Evolutionary conservation across 2,113 vertebrate species (phyloP).

Genomic region (Alethe castanea): DNA sequence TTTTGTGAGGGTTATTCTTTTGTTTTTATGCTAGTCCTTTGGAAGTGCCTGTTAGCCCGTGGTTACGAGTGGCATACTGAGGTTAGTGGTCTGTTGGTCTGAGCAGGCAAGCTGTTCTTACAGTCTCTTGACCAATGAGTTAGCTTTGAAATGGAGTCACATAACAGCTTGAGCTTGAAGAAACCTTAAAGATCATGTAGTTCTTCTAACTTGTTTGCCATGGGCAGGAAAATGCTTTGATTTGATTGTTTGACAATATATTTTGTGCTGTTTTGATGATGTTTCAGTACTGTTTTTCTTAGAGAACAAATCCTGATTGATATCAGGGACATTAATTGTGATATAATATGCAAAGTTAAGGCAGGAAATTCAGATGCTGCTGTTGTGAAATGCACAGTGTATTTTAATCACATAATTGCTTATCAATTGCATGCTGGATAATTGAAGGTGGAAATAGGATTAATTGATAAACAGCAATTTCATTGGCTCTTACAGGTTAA

Average conservation of each 20-base stretch:
- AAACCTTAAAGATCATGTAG: not conserved
- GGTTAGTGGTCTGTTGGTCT: not conserved
- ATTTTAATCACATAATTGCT: not conserved
- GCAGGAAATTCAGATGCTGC: not conserved
- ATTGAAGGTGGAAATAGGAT: not conserved
- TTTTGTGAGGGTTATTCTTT: not conserved
- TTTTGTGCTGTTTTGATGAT: not conserved
- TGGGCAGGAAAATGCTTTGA: not conserved
- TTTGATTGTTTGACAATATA: not conserved
- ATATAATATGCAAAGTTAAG: not conserved
- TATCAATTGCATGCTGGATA: not conserved
- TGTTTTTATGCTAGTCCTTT: not conserved
- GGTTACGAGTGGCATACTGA: not conserved
- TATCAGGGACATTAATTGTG: not conserved
- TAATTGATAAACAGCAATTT: not conserved
- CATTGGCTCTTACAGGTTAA: not conserved
- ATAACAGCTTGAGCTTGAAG: not conserved
- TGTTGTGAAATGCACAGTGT: not conserved
- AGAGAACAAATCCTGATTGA: not conserved
- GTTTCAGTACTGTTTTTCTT: not conserved
- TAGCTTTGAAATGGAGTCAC: not conserved
- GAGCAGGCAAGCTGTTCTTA: not conserved
- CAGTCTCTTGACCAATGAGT: rapidly evolving
- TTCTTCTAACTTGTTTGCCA: not conserved
- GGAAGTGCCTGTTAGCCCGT: not conserved